Base-by-base conservation (phyloP, 2,113 vertebrate species). In the Mystacornis crossleyi region DNA sequence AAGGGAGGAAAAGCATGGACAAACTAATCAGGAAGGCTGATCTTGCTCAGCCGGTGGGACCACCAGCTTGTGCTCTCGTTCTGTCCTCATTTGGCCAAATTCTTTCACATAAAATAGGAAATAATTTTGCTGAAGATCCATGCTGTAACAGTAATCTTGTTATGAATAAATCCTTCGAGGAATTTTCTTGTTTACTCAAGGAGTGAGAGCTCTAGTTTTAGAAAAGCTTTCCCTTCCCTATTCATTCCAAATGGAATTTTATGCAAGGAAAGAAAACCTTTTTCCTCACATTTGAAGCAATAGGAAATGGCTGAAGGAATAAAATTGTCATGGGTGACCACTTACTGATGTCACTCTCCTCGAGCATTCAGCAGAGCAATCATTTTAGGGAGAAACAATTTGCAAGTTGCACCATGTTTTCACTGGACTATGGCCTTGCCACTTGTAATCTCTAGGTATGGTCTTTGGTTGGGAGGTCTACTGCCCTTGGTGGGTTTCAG, bases 401-500 rank as follows among this genome's bases (percentile, higher is more conserved):
- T 84, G 61, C 71, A 66, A 85, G 42, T 17, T 48, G 90, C 60
- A 58, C n/a, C 5, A 6, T 86, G 48, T 89, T 96, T 94, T 72
- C 67, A 62, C 83, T 95, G 95, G 91, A 53, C n/a, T 89, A 54
- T 2, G 6, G 54, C 72, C 65, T 86, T 85, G 42, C 58, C 61
- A 31, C 60, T 89, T 75, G 57, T 75, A 94, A 95, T 92, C 80
- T 82, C 80, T 82, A 75, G n/a, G 61, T 81, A 89, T 19, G 51
- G 64, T 54, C 65, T 88, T 93, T 72, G 79, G 69, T 78, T 95
- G 83, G 79, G 89, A 91, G 54, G 54, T 78, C 85, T 78, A 16
- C 28, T 92, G 79, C 40, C 87, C 79, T 91, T 54, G 74, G 86
- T 94, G 86, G 95, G 86, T 97, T 97, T 94, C 64, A 90, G 66